A percentile compares a stretch with the other conserved stretches of the same genome.
These are phyloP conservation scores for Pipistrellus pygmaeus DNA, from an alignment of 2,797 vertebrate species.

Conservation along the genomic window DNA sequence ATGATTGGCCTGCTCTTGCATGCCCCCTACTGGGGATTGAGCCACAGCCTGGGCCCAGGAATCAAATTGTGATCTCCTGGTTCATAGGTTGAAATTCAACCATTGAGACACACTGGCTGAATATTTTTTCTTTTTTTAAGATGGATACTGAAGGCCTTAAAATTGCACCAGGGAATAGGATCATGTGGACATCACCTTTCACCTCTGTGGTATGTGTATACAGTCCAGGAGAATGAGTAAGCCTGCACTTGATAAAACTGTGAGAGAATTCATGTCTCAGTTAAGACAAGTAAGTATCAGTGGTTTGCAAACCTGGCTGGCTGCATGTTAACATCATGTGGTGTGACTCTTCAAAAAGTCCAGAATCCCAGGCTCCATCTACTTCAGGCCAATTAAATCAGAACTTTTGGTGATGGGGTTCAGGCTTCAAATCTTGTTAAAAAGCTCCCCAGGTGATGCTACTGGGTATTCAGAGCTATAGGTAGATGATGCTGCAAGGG, in stretches of 20 bases:
- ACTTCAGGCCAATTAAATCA: neutral
- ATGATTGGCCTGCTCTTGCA: no score
- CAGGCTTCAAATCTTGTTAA: neutral
- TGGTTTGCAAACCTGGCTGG: neutral
- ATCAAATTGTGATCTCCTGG: no score
- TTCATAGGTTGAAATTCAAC: no score
- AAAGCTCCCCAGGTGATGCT: slow-evolving; percentile 33
- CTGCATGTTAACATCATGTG: neutral
- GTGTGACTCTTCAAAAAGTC: neutral
- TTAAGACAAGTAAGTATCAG: neutral
- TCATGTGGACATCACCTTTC: neutral
- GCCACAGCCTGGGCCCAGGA: no score
- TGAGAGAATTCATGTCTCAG: neutral
- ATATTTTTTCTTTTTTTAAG: neutral
- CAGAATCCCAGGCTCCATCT: neutral
- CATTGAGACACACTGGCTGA: no score
- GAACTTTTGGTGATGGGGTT: neutral
- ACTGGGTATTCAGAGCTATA: neutral
- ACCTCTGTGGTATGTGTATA: neutral
- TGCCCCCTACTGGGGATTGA: no score
- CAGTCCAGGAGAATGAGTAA: neutral
- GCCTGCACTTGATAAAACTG: slow-evolving; percentile 1
- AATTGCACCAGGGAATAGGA: slow-evolving; percentile 2
- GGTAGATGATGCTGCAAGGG: neutral
- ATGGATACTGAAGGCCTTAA: neutral